Evolutionary conservation across 2,797 vertebrate genomes (phyloP).

Genomic region (Gadopsis marmoratus): DNA sequence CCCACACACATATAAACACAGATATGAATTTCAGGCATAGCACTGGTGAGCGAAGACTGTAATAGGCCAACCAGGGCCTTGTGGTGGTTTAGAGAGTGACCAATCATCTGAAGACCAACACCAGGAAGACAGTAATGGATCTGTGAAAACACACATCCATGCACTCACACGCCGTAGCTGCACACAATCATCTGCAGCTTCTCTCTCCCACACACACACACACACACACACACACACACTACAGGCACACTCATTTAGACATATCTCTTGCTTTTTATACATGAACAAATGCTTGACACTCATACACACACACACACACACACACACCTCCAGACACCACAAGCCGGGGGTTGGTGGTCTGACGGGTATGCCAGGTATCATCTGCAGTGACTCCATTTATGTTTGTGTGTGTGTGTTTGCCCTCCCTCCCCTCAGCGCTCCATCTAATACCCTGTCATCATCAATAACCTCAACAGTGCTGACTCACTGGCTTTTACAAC

Average conservation of each 20-base stretch:
- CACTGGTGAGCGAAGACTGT: slow-evolving; percentile 12
- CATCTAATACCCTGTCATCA: slow-evolving; percentile 85
- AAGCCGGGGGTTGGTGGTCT: slow-evolving; percentile 65
- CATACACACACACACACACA: slow-evolving; percentile 27
- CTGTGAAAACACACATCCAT: slow-evolving; percentile 21
- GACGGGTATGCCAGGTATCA: slow-evolving; percentile 72
- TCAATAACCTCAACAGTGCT: slow-evolving; percentile 83
- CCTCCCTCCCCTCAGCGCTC: slow-evolving; percentile 66
- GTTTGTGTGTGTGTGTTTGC: slow-evolving; percentile 40
- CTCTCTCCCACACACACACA: slow-evolving; percentile 16
- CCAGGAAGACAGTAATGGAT: slow-evolving; percentile 37
- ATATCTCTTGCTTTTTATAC: slow-evolving; percentile 36
- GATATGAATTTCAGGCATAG: slow-evolving; percentile 23
- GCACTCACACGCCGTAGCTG: background rate
- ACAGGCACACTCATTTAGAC: slow-evolving; percentile 17
- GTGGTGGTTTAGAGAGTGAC: slow-evolving; percentile 43
- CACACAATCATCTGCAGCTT: background rate
- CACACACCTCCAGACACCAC: slow-evolving; percentile 65
- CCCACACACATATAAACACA: slow-evolving; percentile 16
- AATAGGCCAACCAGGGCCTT: slow-evolving; percentile 38
- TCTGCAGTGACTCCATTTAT: slow-evolving; percentile 60
- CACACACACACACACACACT: slow-evolving; percentile 20
- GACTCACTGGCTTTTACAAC: slow-evolving; percentile 81
- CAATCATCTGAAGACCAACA: slow-evolving; percentile 49
- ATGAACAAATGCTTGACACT: slow-evolving; percentile 40